Conservation (phyloP, 2,797 vertebrate species). For the Sebastes goodei region DNA sequence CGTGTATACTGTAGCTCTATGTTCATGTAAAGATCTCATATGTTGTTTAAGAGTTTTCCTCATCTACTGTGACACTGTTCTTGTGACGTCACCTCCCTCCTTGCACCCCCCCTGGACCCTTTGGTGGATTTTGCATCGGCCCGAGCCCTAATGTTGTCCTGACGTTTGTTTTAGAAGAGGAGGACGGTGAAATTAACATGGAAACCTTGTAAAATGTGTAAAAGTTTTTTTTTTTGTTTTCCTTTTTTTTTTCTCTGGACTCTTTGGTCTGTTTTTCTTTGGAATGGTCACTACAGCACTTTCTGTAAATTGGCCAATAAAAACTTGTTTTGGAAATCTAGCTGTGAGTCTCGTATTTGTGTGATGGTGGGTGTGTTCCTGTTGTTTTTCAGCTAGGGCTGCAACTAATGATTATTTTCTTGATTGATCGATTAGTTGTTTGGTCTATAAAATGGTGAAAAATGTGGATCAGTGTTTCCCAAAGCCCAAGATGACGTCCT, state of each 20-base stretch:
- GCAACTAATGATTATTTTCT: too few species aligned
- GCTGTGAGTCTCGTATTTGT: conserved; percentile 31
- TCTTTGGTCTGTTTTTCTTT: conserved; percentile 79
- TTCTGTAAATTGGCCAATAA: conserved; percentile 87
- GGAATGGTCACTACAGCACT: conserved; percentile 84
- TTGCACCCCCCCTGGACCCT: conserved; percentile 20
- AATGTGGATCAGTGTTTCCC: too few species aligned
- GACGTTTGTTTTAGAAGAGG: conserved; percentile 74
- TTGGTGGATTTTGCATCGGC: conserved; percentile 72
- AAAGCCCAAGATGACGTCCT: too few species aligned
- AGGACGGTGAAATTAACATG: conserved; percentile 62
- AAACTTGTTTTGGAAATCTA: conserved; percentile 81
- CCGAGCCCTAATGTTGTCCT: conserved; percentile 69
- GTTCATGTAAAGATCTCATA: conserved; percentile 75
- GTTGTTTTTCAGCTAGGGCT: neutral
- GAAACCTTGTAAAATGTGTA: conserved; percentile 80
- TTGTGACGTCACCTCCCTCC: conserved; percentile 66
- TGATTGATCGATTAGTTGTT: too few species aligned
- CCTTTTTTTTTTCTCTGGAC: conserved; percentile 55
- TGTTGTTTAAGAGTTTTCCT: conserved; percentile 70
- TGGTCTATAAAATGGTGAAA: too few species aligned
- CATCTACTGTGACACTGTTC: conserved; percentile 73
- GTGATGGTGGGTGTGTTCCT: neutral
- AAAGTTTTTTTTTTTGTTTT: conserved; percentile 39
- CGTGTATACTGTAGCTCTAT: conserved; percentile 73